These are phyloP conservation scores for Parelbella ahira DNA, from an alignment of 2,888 invertebrate genomes.

Conservation along the genomic window DNA sequence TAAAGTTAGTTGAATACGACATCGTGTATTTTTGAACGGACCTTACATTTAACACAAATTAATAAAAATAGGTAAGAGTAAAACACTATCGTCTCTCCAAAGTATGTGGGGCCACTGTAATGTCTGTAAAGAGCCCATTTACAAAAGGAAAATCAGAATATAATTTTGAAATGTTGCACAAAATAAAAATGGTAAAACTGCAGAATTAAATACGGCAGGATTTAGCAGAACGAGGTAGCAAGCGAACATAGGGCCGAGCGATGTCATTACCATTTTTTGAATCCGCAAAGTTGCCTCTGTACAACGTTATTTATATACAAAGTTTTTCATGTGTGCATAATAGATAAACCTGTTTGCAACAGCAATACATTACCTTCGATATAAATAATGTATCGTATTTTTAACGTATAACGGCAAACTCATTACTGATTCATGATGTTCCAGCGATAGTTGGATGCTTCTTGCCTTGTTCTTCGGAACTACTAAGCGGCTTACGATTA, in stretches of 20 bases:
- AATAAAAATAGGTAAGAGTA: too few species aligned
- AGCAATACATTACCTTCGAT: constrained; percentile 24
- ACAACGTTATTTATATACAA: constrained; percentile 23
- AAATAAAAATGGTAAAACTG: constrained; percentile 1
- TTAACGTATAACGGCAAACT: constrained; percentile 30
- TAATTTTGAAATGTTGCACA: constrained; percentile 1
- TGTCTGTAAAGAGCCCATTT: too few species aligned
- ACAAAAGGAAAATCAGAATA: neutral
- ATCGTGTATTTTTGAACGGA: too few species aligned
- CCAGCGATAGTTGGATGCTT: constrained; percentile 28
- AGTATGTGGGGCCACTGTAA: too few species aligned
- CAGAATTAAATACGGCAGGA: constrained; percentile 9
- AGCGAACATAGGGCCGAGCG: neutral
- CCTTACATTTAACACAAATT: too few species aligned
- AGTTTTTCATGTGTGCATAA: constrained; percentile 25
- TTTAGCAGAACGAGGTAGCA: constrained; percentile 2
- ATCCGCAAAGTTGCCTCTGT: constrained; percentile 16
- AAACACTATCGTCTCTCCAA: too few species aligned
- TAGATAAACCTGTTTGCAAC: constrained; percentile 21
- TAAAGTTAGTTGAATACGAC: too few species aligned
- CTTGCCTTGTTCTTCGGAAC: constrained; percentile 24
- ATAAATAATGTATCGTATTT: constrained; percentile 29
- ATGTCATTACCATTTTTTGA: constrained; percentile 20
- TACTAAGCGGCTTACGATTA: constrained; percentile 25
- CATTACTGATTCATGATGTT: constrained; percentile 32